Conservation (phyloP, 2,888 invertebrate species). For the Xestia ashworthii region DNA sequence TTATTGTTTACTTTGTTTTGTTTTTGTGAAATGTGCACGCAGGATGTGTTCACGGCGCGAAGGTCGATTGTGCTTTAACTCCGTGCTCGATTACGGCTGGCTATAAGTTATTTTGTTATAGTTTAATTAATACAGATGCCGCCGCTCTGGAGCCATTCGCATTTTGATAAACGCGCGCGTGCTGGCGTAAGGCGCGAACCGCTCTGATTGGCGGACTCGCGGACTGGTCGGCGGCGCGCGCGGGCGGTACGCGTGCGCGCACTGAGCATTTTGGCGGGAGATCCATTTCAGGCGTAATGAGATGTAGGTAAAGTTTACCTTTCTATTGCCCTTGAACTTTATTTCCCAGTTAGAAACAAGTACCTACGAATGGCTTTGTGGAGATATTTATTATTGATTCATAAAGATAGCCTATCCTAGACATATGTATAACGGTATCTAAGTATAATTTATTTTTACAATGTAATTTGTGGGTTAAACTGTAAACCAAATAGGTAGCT, state of each 20-base stretch:
- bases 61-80: conserved; percentile 77
- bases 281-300: conserved; percentile 73
- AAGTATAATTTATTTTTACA: no score
- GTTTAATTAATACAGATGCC: conserved; percentile 74
- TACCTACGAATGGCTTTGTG: background rate
- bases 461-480: no score
- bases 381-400: background rate
- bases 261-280: conserved; percentile 82
- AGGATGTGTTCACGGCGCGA: conserved; percentile 78
- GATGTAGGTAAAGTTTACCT: conserved; percentile 65
- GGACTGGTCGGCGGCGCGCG: conserved; percentile 65
- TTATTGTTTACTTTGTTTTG: conserved; percentile 75
- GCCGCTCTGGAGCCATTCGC: conserved; percentile 76
- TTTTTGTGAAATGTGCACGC: conserved; percentile 72
- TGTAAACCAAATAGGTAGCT: no score
- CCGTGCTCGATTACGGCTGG: conserved; percentile 69
- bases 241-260: conserved; percentile 64
- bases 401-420: conserved; percentile 22
- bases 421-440: no score
- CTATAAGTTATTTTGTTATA: conserved; percentile 84
- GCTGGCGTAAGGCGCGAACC: conserved; percentile 82
- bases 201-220: conserved; percentile 87
- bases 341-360: conserved; percentile 17
- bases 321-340: conserved; percentile 66
- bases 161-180: conserved; percentile 86